These are phyloP conservation scores for Phrixothrix hirtus DNA, from an alignment of 2,888 invertebrate genomes.

Conservation along the genomic window DNA sequence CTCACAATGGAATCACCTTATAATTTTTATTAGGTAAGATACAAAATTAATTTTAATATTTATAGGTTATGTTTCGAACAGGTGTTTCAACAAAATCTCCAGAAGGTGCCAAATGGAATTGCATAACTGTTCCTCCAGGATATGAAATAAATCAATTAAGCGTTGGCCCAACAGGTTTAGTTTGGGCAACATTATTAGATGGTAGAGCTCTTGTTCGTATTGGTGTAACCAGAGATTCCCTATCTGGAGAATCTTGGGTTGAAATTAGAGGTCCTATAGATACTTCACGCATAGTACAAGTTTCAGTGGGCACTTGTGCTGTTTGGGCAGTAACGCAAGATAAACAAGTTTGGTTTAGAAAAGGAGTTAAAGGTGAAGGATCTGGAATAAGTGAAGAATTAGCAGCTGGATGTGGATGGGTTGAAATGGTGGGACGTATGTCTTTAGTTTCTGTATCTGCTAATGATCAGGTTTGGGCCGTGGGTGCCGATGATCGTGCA, in stretches of 20 bases:
- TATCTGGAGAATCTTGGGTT: conserved; percentile 72
- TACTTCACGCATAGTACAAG: conserved; percentile 71
- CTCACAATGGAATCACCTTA: too few species aligned
- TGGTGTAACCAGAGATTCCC: conserved; percentile 78
- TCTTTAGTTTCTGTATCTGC: conserved; percentile 80
- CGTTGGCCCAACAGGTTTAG: conserved; percentile 82
- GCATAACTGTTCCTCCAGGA: conserved; percentile 74
- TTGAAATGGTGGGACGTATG: conserved; percentile 88
- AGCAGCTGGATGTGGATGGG: conserved; percentile 83
- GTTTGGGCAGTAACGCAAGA: conserved; percentile 83
- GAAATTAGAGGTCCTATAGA: conserved; percentile 77
- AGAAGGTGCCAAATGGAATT: conserved; percentile 85
- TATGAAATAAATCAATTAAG: conserved; percentile 84
- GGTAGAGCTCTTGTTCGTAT: conserved; percentile 81
- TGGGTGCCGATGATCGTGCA: conserved; percentile 80
- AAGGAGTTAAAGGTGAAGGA: conserved; percentile 70
- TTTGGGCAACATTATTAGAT: conserved; percentile 85
- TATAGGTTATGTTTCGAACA: conserved; percentile 81
- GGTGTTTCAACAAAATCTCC: conserved; percentile 81
- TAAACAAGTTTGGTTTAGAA: conserved; percentile 85
- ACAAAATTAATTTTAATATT: too few species aligned
- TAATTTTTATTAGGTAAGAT: too few species aligned
- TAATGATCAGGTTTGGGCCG: conserved; percentile 85
- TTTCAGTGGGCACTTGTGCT: conserved; percentile 80
- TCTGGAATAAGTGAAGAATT: conserved; percentile 74